phyloP scores from a whole-genome alignment of 2,888 invertebrate genomes.

The Agrotis exclamationis region DNA sequence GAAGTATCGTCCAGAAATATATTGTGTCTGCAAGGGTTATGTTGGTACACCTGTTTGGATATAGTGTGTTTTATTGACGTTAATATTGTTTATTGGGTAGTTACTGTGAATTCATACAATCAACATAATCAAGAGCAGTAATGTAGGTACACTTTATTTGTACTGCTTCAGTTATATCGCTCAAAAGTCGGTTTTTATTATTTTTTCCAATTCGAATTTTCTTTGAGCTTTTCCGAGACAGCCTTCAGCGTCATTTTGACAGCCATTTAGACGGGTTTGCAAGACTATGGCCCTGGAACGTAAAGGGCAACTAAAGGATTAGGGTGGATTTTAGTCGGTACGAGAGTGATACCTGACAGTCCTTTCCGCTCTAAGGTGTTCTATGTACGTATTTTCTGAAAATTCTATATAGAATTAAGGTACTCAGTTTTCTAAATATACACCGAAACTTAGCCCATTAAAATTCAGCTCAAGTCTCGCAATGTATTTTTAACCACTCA shows the following conservation, averaged over 20 bases:
- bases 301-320: too few species aligned
- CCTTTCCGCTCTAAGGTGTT: too few species aligned
- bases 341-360: too few species aligned
- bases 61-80: slow-evolving; percentile 20
- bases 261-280: too few species aligned
- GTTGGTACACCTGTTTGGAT: slow-evolving; percentile 29
- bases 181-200: not conserved
- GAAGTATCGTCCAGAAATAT: slow-evolving; percentile 51
- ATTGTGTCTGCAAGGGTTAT: slow-evolving; percentile 24
- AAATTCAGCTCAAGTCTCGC: slow-evolving; percentile 27
- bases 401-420: not conserved
- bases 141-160: not conserved
- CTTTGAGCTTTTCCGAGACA: not conserved
- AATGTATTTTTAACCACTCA: slow-evolving; percentile 51
- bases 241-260: too few species aligned
- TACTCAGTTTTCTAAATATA: not conserved
- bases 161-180: not conserved
- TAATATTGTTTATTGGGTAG: slow-evolving; percentile 33
- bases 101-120: slow-evolving; percentile 21
- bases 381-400: not conserved
- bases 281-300: too few species aligned
- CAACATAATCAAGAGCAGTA: not conserved
- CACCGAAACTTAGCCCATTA: not conserved
- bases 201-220: not conserved
- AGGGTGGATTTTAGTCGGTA: too few species aligned